Evolutionary conservation across 2,113 vertebrate genomes (phyloP).

Genomic region (Azemiops feae): DNA sequence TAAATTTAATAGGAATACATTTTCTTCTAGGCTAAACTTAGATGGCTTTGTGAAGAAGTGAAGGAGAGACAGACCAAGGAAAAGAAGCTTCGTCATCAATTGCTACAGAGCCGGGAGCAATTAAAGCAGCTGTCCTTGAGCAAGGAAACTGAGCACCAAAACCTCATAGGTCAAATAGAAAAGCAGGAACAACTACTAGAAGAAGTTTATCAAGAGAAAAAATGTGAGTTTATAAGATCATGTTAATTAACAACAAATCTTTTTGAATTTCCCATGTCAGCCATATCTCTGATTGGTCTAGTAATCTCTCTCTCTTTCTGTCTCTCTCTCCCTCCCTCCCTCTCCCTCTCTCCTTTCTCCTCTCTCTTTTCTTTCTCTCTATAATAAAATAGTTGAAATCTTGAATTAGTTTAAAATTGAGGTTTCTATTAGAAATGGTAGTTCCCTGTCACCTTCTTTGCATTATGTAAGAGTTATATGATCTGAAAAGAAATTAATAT

Average conservation of each 20-base stretch:
- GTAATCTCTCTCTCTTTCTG: neutral
- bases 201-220: constrained; percentile 81
- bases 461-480: neutral
- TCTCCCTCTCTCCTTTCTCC: neutral
- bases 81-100: constrained; percentile 71
- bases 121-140: constrained; percentile 74
- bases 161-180: constrained; percentile 79
- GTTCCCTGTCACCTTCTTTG: neutral
- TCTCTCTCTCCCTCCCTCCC: neutral
- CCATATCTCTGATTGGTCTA: constrained; percentile 4
- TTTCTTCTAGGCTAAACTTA: constrained; percentile 75
- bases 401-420: neutral
- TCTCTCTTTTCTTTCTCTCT: neutral
- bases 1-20: neutral
- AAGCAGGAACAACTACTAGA: constrained; percentile 83
- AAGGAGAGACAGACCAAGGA: constrained; percentile 79
- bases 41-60: constrained; percentile 90
- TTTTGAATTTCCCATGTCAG: neutral
- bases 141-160: constrained; percentile 75
- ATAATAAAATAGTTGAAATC: accelerated
- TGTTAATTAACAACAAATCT: neutral
- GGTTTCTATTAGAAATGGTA: neutral
- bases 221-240: constrained; percentile 70
- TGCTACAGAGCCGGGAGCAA: constrained; percentile 79
- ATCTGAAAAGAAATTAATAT: neutral